Evolutionary conservation across 2,888 invertebrate genomes (phyloP).

Genomic region (Drosophila birchii): DNA sequence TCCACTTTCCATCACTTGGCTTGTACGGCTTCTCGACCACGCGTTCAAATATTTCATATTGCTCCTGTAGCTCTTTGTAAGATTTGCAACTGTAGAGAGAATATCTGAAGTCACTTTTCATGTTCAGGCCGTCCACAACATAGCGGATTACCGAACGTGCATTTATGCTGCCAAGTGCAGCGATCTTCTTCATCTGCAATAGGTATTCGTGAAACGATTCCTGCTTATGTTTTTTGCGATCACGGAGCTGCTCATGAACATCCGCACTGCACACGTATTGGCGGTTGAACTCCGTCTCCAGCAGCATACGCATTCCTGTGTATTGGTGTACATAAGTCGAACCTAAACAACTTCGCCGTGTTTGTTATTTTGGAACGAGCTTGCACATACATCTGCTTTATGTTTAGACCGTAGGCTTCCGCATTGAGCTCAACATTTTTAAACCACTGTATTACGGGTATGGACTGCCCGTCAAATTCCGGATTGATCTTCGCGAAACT

Average conservation of each 20-base stretch:
- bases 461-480: constrained; percentile 1
- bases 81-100: not conserved
- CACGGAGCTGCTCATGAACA: constrained; percentile 1
- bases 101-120: not conserved
- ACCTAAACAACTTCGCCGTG: not conserved
- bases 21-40: not conserved
- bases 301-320: not conserved
- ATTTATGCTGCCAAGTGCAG: not conserved
- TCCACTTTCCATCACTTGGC: not conserved
- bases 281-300: not conserved
- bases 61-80: not conserved
- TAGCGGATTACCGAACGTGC: not conserved
- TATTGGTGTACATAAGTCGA: not conserved
- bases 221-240: not conserved
- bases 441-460: not conserved
- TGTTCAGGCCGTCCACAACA: too few relatives aligned
- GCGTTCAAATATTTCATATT: not conserved
- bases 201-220: not conserved
- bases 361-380: not conserved
- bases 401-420: not conserved
- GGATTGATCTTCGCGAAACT: not conserved
- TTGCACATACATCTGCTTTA: not conserved
- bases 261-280: not conserved
- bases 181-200: not conserved
- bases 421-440: not conserved